Evolutionary conservation across 2,113 vertebrate genomes (phyloP).

Genomic region (Fulica atra): DNA sequence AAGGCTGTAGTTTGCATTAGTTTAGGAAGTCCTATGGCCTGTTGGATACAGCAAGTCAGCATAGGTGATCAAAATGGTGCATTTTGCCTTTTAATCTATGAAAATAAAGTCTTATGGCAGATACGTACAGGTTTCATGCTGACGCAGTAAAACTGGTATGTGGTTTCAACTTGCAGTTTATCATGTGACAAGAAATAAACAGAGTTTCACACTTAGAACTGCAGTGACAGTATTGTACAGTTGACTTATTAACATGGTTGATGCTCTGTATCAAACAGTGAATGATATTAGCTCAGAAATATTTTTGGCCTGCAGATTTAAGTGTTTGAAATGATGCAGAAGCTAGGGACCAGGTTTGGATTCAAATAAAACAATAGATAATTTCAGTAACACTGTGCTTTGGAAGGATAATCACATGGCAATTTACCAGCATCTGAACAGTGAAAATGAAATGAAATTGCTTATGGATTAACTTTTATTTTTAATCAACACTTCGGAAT

Average conservation of each 20-base stretch:
- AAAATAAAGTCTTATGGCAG: neutral
- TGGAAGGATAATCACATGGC: neutral
- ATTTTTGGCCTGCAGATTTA: neutral
- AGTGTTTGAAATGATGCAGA: neutral
- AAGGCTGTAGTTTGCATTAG: neutral
- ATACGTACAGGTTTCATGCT: neutral
- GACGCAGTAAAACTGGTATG: neutral
- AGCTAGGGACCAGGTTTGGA: neutral
- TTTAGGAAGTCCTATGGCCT: neutral
- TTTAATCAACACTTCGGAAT: neutral
- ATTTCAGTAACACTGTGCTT: neutral
- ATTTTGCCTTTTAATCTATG: neutral
- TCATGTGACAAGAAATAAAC: neutral
- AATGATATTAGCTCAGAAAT: neutral
- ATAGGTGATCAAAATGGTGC: neutral
- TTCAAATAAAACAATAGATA: neutral
- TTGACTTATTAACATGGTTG: neutral
- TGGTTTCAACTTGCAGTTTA: neutral
- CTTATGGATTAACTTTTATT: neutral
- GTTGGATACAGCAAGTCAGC: neutral
- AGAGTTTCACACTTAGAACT: neutral
- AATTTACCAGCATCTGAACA: neutral
- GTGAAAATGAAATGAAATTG: neutral
- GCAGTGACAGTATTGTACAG: neutral
- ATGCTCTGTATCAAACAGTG: neutral